Percentiles rank a stretch among this genome's conserved stretches.
These are phyloP conservation scores for Pseudopipra pipra DNA, from an alignment of 2,113 vertebrate species.

Conservation along the genomic window DNA sequence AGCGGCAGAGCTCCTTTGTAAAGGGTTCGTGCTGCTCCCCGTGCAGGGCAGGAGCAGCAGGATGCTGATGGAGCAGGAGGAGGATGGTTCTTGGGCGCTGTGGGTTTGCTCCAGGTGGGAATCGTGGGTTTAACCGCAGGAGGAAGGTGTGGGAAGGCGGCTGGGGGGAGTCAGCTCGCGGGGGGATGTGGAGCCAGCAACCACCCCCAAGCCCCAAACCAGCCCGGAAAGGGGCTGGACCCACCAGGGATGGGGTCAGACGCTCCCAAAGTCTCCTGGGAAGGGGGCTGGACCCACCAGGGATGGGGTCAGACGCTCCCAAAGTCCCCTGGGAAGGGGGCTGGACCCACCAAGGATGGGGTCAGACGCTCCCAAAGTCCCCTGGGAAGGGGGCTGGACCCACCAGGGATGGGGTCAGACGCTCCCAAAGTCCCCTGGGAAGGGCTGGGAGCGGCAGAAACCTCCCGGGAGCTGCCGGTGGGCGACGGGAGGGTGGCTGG, in stretches of 20 bases:
- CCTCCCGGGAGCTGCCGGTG: not conserved
- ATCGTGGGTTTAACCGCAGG: fast-evolving
- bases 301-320: fast-evolving
- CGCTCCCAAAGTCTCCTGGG: fast-evolving
- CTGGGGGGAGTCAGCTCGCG: fast-evolving
- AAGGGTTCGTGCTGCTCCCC: not conserved
- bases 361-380: fast-evolving
- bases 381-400: not conserved
- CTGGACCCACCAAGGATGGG: fast-evolving
- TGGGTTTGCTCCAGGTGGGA: not conserved
- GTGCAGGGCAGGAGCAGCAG: fast-evolving
- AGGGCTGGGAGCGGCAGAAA: not conserved
- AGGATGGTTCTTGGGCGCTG: fast-evolving
- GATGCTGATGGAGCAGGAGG: fast-evolving
- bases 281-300: not conserved
- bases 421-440: fast-evolving
- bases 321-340: fast-evolving
- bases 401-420: fast-evolving
- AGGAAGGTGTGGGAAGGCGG: not conserved
- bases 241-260: fast-evolving
- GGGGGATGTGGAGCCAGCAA: not conserved
- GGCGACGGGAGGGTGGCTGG: not conserved
- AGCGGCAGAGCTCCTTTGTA: fast-evolving
- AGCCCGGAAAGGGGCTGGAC: not conserved
- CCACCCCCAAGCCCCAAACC: not conserved